Conservation (phyloP, 30 jellyfish, hydroid and myxozoan species). For the Cassiopea andromeda region DNA sequence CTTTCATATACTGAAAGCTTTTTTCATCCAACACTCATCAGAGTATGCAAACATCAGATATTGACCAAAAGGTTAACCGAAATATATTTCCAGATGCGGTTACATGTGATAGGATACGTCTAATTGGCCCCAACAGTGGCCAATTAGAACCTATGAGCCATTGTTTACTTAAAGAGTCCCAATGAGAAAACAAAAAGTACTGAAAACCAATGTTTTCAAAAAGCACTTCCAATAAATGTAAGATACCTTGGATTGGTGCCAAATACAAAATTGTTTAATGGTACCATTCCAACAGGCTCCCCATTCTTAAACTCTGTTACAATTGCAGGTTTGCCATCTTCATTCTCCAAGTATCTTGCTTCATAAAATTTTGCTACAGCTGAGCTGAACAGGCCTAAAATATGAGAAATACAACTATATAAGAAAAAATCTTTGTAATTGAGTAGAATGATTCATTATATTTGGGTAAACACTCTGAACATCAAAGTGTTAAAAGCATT, state of each 20-base stretch:
- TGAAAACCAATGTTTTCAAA: too few relatives aligned
- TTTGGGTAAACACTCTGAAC: neutral
- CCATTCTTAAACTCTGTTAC: constrained; percentile 84
- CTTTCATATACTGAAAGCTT: too few relatives aligned
- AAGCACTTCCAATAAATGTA: neutral
- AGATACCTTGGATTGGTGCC: constrained; percentile 92
- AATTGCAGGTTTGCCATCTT: constrained; percentile 75
- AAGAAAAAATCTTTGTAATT: neutral
- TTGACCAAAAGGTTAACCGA: too few relatives aligned
- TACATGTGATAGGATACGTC: too few relatives aligned
- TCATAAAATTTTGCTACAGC: constrained; percentile 76
- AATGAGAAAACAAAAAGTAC: too few relatives aligned
- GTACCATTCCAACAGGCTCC: constrained; percentile 79
- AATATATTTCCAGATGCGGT: too few relatives aligned
- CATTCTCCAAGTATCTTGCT: constrained; percentile 86
- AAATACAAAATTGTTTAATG: constrained; percentile 88
- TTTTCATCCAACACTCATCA: too few relatives aligned
- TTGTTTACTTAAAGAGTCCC: too few relatives aligned
- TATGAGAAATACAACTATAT: neutral
- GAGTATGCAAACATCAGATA: too few relatives aligned
- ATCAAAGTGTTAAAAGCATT: too few relatives aligned
- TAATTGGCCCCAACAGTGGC: too few relatives aligned
- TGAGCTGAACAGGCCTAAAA: constrained; percentile 83
- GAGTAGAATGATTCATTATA: neutral
- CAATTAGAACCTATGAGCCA: too few relatives aligned